Conservation (phyloP, 2,888 invertebrate genomes). For the Drosophila imparisetae region DNA sequence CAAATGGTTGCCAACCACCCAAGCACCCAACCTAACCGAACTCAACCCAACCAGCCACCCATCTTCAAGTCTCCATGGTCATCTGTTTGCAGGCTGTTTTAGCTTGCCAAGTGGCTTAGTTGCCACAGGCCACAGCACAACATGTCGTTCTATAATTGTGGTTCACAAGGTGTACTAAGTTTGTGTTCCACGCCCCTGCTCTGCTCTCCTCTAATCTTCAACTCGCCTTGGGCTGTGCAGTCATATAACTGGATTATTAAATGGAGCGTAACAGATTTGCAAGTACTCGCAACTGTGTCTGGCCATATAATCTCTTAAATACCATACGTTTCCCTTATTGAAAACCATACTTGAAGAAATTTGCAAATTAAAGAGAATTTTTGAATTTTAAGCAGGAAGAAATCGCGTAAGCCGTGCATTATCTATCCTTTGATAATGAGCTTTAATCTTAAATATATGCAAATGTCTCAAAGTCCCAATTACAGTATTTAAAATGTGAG, state of each 20-base stretch:
- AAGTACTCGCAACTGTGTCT: background rate
- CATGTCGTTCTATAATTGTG: slow-evolving; percentile 40
- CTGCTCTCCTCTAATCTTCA: background rate
- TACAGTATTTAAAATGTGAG: background rate
- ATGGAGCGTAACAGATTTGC: slow-evolving; percentile 15
- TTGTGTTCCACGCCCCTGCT: slow-evolving; percentile 2
- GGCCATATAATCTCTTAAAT: background rate
- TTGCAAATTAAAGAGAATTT: background rate
- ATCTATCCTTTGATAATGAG: background rate
- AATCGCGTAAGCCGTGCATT: background rate
- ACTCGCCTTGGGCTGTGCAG: slow-evolving; percentile 7
- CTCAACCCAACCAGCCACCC: slow-evolving; percentile 3
- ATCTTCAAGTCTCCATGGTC: background rate
- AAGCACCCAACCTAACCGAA: background rate
- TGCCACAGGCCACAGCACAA: slow-evolving; percentile 14
- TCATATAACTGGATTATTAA: slow-evolving; percentile 34
- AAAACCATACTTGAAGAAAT: background rate
- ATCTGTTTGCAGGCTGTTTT: background rate
- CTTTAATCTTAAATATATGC: background rate
- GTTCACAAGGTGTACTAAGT: slow-evolving; percentile 26
- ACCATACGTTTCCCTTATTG: background rate
- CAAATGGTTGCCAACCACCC: slow-evolving; percentile 15
- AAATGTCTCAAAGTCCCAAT: background rate
- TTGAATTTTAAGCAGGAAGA: background rate
- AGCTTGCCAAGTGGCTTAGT: slow-evolving; percentile 17